A percentile compares a stretch with the other conserved stretches of the same genome.
phyloP scores from a whole-genome alignment of 2,888 invertebrate genomes.

The Melipona beecheii region DNA sequence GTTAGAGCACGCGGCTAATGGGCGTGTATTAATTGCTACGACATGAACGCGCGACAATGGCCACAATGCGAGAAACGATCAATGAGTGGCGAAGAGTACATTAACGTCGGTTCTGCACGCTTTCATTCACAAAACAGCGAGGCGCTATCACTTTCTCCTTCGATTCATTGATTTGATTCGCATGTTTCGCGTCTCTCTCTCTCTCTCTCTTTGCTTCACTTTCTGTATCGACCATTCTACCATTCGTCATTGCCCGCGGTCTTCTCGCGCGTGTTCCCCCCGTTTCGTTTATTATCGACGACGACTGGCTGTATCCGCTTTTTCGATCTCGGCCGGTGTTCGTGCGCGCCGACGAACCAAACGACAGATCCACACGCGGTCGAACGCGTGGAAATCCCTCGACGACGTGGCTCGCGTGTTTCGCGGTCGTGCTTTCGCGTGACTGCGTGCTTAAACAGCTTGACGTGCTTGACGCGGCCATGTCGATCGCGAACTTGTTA shows the following conservation, averaged over 20 bases:
- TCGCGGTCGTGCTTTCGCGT: conserved; percentile 76
- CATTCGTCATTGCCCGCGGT: conserved; percentile 20
- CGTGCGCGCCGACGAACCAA: conserved; percentile 49
- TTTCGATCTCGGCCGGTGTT: conserved; percentile 21
- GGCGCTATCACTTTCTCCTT: conserved; percentile 56
- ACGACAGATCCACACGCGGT: conserved; percentile 35
- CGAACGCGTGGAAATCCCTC: conserved; percentile 58
- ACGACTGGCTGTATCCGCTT: conserved; percentile 40
- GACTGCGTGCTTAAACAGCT: conserved; percentile 73
- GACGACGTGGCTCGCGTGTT: conserved; percentile 67
- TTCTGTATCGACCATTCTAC: conserved; percentile 2
- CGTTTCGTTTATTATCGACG: conserved; percentile 42
- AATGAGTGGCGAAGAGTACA: conserved; percentile 51
- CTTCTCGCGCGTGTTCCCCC: conserved; percentile 24
- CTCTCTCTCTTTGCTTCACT: neutral
- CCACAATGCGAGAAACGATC: conserved; percentile 40
- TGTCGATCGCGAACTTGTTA: conserved; percentile 72
- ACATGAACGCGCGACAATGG: conserved; percentile 36
- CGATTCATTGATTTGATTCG: conserved; percentile 54
- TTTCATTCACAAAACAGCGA: conserved; percentile 43
- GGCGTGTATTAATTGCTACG: conserved; percentile 44
- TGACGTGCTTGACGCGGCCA: conserved; percentile 65
- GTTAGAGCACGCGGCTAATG: conserved; percentile 27
- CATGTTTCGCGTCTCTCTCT: neutral
- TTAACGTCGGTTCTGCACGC: conserved; percentile 24